phyloP scores from a whole-genome alignment of 2,113 vertebrate genomes.

The Prochilodus magdalenae region DNA sequence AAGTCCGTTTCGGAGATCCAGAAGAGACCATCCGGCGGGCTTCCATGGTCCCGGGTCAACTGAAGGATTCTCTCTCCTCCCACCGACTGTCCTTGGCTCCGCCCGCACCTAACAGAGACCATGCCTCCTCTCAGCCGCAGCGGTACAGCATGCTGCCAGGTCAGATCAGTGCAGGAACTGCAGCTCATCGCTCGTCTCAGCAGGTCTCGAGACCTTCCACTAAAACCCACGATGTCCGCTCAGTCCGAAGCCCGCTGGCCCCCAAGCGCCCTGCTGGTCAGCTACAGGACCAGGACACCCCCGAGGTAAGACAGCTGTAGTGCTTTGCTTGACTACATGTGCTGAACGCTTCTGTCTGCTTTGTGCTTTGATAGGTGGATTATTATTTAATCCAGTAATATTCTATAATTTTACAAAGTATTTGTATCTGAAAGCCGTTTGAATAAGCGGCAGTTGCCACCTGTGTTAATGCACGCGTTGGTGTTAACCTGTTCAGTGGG shows the following conservation, averaged over 20 bases:
- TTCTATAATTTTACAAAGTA: no score
- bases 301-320: conserved; percentile 70
- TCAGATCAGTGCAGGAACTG: conserved; percentile 65
- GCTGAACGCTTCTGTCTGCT: no score
- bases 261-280: conserved; percentile 70
- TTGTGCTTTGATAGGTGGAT: no score
- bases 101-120: conserved; percentile 61
- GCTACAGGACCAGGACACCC: conserved; percentile 75
- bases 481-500: no score
- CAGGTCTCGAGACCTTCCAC: conserved; percentile 62
- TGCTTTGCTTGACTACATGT: no score
- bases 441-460: no score
- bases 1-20: conserved; percentile 87
- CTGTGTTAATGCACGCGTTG: no score
- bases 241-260: conserved; percentile 67
- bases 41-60: conserved; percentile 84
- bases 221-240: neutral
- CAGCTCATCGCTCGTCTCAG: conserved; percentile 60
- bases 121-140: conserved; percentile 43
- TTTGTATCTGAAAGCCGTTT: no score
- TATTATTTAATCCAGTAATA: no score
- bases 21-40: conserved; percentile 86
- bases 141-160: conserved; percentile 81
- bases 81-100: conserved; percentile 76
- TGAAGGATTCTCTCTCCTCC: conserved; percentile 65